Evolutionary conservation across 1,140 invertebrate genomes (phyloP), one percentile per base, ranked within the genome.

Genomic region (Drosophila trapezifrons): DNA sequence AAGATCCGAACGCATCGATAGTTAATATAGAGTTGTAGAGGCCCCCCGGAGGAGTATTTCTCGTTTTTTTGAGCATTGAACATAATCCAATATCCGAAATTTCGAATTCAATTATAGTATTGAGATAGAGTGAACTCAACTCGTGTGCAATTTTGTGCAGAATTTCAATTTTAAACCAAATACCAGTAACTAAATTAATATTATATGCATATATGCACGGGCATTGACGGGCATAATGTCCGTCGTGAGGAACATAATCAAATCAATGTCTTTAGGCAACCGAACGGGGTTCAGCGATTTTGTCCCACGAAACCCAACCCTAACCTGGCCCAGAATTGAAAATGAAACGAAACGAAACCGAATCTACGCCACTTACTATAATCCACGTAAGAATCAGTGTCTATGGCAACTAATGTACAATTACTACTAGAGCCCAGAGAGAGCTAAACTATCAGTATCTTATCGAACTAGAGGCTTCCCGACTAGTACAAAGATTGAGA

Each of bases 391-490:
- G 60, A 60, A 60, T 85, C 72, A 55, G 63, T 89, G 72, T 87
- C 79, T 76, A 87, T 72, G 49, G 43, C 51, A 77, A 76, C 52
- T 62, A 64, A 43, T 77, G 63, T 75, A 83, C 63, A 75, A 82
- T 58, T 69, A 69, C 59, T 27, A 47, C 42, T 40, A 67, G 64
- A 32, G 25, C 62, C 43, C 56, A 70, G 49, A 20, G 76, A 74
- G 59, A 60, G 56, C 62, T 69, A 81, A 51, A 82, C 71, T 78
- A 86, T 87, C 76, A 72, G 64, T 77, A 84, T 84, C 47, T 78
- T 70, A 78, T 72, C 76, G 76, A 87, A 83, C 84, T 87, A 87
- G 83, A 87, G 83, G 83, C 83, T 87, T 87, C 83, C 83, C 81
- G 72, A 83, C 84, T 87, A 87, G 83, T 87, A 87, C 83, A 87